These are phyloP conservation scores for Numenius phaeopus DNA, from an alignment of 2,797 vertebrate genomes.

Conservation along the genomic window DNA sequence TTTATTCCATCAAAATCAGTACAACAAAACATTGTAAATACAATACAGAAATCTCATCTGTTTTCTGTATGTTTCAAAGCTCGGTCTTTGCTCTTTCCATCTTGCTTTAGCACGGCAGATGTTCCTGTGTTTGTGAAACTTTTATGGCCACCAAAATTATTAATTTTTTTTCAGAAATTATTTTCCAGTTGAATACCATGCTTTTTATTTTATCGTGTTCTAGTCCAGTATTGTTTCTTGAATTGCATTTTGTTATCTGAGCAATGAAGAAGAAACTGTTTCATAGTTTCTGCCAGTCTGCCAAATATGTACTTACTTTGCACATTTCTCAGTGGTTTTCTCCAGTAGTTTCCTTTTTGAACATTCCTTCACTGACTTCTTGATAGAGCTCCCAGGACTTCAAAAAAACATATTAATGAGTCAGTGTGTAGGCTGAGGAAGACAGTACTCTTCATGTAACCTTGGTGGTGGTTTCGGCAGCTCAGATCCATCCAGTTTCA, in stretches of 20 bases:
- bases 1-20: neutral
- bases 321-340: neutral
- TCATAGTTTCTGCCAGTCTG: neutral
- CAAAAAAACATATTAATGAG: neutral
- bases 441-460: neutral
- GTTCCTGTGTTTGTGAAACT: neutral
- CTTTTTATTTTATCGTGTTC: neutral
- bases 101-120: neutral
- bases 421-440: conserved; percentile 38
- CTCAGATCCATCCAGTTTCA: conserved; percentile 11
- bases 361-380: conserved; percentile 23
- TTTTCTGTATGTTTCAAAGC: neutral
- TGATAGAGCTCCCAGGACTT: conserved; percentile 14
- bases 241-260: neutral
- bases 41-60: neutral
- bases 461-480: neutral
- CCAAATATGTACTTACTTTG: neutral
- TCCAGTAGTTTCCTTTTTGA: conserved; percentile 21
- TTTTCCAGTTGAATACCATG: neutral
- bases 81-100: neutral
- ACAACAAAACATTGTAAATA: neutral
- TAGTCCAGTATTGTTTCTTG: neutral
- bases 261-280: neutral
- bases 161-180: neutral
- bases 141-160: neutral